Evolutionary conservation across 2,888 invertebrate species (phyloP).

Genomic region (Hylaea fasciaria): DNA sequence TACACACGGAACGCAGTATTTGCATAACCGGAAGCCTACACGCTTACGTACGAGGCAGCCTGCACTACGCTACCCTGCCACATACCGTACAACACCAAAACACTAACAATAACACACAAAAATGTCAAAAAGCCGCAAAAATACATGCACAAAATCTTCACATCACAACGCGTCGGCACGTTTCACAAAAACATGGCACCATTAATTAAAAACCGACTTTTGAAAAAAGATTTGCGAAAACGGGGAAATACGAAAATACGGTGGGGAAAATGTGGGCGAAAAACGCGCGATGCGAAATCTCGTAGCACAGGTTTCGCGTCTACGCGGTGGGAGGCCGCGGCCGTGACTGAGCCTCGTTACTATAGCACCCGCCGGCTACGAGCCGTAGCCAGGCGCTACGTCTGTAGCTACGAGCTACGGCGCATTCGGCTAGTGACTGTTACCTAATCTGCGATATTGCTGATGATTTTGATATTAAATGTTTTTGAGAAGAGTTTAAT

Average conservation of each 20-base stretch:
- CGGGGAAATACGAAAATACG: conserved; percentile 15
- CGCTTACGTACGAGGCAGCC: conserved; percentile 5
- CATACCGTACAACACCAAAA: conserved; percentile 41
- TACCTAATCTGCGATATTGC: conserved; percentile 12
- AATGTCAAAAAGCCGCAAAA: conserved; percentile 39
- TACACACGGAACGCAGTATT: conserved; percentile 19
- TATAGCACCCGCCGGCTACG: conserved; percentile 79
- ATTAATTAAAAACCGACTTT: conserved; percentile 71
- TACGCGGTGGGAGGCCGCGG: conserved; percentile 69
- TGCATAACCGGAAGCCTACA: conserved; percentile 23
- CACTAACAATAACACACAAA: conserved; percentile 48
- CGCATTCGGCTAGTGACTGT: conserved; percentile 11
- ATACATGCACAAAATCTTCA: conserved; percentile 49
- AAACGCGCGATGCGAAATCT: conserved; percentile 41
- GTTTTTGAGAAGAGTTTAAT: not conserved
- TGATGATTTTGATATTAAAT: conserved; percentile 19
- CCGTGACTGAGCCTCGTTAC: conserved; percentile 74
- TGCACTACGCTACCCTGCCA: conserved; percentile 4
- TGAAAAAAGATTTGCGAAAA: conserved; percentile 40
- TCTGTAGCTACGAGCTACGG: conserved; percentile 31
- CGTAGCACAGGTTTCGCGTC: conserved; percentile 66
- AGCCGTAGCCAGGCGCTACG: conserved; percentile 57
- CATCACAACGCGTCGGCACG: conserved; percentile 19
- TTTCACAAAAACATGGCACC: conserved; percentile 54
- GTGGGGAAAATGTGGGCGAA: conserved; percentile 24